A percentile compares a stretch with the other conserved stretches of the same genome.
phyloP scores from a whole-genome alignment of 1,140 invertebrate genomes.

The Bombus confusus region DNA sequence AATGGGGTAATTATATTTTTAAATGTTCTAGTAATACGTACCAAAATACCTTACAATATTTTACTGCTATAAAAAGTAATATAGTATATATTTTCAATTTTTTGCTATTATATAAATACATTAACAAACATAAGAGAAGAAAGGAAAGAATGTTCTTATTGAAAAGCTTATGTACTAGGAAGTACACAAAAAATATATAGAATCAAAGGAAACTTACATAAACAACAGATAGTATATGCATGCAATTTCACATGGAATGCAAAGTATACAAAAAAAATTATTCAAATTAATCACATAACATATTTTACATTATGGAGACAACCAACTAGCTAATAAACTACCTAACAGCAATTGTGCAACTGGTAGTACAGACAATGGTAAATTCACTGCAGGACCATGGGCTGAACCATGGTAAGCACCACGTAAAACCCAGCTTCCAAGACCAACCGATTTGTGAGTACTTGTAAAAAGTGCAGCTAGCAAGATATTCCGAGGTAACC shows the following conservation, averaged over 20 bases:
- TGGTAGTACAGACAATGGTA: slow-evolving; percentile 77
- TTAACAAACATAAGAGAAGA: neutral
- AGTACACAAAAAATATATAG: slow-evolving; percentile 6
- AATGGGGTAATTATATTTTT: neutral
- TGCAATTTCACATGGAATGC: neutral
- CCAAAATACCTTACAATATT: neutral
- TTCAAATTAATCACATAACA: neutral
- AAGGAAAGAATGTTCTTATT: neutral
- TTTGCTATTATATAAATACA: neutral
- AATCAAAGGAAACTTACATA: neutral
- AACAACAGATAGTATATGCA: neutral
- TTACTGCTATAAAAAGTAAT: neutral
- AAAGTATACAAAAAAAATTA: neutral
- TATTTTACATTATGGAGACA: slow-evolving; percentile 61
- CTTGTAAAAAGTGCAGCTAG: slow-evolving; percentile 77
- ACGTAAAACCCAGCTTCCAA: slow-evolving; percentile 78
- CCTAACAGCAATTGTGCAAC: slow-evolving; percentile 79
- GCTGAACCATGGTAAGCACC: slow-evolving; percentile 76
- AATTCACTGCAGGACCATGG: slow-evolving; percentile 75
- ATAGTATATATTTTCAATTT: neutral
- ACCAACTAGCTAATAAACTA: slow-evolving; percentile 77
- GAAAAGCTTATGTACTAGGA: neutral
- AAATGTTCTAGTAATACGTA: neutral
- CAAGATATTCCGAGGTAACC: slow-evolving; percentile 74
- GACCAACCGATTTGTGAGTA: slow-evolving; percentile 78